A percentile compares a stretch with the other conserved stretches of the same genome.
phyloP scores from a whole-genome alignment of 2,113 vertebrate species.

The Haplotaxodon microlepis region DNA sequence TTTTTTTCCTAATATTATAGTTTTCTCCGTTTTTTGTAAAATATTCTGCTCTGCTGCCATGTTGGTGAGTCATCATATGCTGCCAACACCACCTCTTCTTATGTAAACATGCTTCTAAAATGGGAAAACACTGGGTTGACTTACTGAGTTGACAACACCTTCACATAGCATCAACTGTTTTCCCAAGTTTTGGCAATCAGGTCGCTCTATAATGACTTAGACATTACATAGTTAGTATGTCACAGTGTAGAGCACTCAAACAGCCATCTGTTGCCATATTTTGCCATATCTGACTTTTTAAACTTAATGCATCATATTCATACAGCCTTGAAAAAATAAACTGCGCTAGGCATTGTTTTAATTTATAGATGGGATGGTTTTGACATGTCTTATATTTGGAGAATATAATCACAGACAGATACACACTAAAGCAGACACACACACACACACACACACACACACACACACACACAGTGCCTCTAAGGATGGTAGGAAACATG shows the following conservation, averaged over 20 bases:
- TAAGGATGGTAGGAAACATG: neutral
- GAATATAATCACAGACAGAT: neutral
- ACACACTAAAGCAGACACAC: neutral
- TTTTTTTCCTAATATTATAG: neutral
- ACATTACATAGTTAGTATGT: neutral
- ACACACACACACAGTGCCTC: neutral
- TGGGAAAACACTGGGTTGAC: neutral
- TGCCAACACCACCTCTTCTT: neutral
- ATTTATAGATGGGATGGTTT: neutral
- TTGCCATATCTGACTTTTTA: neutral
- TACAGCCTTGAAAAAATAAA: neutral
- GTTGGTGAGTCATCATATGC: neutral
- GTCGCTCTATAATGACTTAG: neutral
- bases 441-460: neutral
- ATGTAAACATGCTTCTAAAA: neutral
- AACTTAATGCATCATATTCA: neutral
- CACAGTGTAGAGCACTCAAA: neutral
- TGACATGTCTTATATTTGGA: neutral
- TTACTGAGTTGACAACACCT: neutral
- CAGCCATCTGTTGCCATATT: neutral
- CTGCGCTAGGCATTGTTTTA: neutral
- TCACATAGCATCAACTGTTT: neutral
- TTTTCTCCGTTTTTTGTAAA: neutral
- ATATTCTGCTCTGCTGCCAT: neutral
- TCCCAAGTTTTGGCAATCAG: neutral